These are phyloP conservation scores for Fragum sueziense DNA, from an alignment of 2,888 invertebrate genomes.

Conservation along the genomic window DNA sequence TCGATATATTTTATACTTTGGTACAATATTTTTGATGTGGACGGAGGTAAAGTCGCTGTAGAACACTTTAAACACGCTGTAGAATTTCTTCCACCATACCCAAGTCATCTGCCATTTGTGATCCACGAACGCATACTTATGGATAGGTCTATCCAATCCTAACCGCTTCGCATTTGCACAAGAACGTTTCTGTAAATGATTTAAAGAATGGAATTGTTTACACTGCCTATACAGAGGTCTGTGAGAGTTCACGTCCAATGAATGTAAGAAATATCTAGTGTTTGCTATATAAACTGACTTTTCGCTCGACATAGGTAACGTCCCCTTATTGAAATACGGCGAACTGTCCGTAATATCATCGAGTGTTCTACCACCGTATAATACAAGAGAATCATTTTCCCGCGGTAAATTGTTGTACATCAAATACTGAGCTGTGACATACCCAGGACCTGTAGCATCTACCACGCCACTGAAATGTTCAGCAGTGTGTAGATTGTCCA, in stretches of 20 bases:
- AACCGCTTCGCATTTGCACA: conserved; percentile 10
- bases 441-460: conserved; percentile 27
- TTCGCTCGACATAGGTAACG: conserved; percentile 11
- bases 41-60: conserved; percentile 8
- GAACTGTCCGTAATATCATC: conserved; percentile 7
- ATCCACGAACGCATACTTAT: conserved; percentile 26
- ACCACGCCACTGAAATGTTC: conserved; percentile 25
- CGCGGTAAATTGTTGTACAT: conserved; percentile 17
- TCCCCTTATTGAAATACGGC: conserved; percentile 37
- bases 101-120: conserved; percentile 31
- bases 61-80: conserved; percentile 9
- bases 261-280: conserved; percentile 29
- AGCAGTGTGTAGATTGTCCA: conserved; percentile 17
- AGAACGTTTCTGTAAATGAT: conserved; percentile 20
- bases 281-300: conserved; percentile 34
- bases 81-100: conserved; percentile 22
- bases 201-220: conserved; percentile 9
- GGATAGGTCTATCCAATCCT: conserved; percentile 6
- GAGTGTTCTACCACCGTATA: conserved; percentile 13
- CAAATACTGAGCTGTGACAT: conserved; percentile 21
- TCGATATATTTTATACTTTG: conserved; percentile 21
- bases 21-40: conserved; percentile 15
- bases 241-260: conserved; percentile 3
- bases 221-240: conserved; percentile 19
- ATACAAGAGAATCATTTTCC: conserved; percentile 1